Base-by-base conservation (phyloP, 2,797 vertebrate species). In the Sparus aurata region DNA sequence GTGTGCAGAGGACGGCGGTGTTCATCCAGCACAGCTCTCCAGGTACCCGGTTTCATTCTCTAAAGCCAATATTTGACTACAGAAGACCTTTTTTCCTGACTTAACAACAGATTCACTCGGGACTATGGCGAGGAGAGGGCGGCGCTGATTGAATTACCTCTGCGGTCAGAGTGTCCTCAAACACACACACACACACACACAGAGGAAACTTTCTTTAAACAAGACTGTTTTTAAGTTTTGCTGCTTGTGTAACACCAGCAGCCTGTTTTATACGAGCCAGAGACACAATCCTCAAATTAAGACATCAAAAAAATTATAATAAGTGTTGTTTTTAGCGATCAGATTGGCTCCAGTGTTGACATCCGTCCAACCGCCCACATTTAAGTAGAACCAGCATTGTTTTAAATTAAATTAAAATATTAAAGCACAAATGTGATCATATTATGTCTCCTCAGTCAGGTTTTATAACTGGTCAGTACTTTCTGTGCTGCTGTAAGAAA, bases 1-100 rank as follows among this genome's bases (percentile, higher is more conserved):
- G 61, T 3, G 49, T 57, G 66, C 12, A 7, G 38, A 75, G 83
- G 63, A 73, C 34, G 3, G 38, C 0, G 16, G 30, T 18, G 63
- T 54, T 63, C 45, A 13, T 75, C 47, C 61, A 59, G 22, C 5
- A 1, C 50, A 17, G 64, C 66, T 75, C 85, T 61, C 45, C 45
- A 63, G 75, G 74, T 70, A 18, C 49, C 47, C 18, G 77, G 41
- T 78, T 75, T 77, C 69, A 77, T 76, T 81, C 54, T 65, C 63
- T 66, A 67, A 75, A 79, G 62, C 16, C 54, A 85, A 84, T 73
- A 77, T 85, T 66, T 83, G 70, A 77, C 65, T 23, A 57, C 22
- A 27, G 60, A n/a, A 45, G 34, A 38, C 13, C 34, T 38, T 73
- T 69, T 66, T 73, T 69, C 50, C 64, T n/a, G 52, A 49, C 16